Base-by-base conservation (phyloP, 2,888 invertebrate species). In the Drosophila kokeensis region DNA sequence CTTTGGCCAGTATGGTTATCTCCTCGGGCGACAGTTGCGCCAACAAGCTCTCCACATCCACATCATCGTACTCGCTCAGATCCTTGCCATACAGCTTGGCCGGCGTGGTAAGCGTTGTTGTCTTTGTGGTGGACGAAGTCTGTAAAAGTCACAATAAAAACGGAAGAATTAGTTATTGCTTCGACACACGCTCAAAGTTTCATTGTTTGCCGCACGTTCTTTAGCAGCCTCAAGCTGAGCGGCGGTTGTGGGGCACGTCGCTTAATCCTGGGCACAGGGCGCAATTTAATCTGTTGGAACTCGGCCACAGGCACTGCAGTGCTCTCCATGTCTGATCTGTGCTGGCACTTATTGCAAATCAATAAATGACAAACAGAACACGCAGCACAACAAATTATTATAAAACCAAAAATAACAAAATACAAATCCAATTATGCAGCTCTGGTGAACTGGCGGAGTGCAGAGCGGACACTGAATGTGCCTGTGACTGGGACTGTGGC, bases 1-100 rank as follows among this genome's bases (percentile, higher is more conserved):
- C 99, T 94, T 98, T 98, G 91, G 99, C 98, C 91, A 99, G 95
- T 93, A 99, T 97, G 91, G 98, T 98, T 84, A 99, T 96, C 94
- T 99, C 99, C 93, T 99, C 99, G 59, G 97, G 96, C 70, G 98
- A 97, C 79, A 99, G 95, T 93, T 99, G 98, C 66, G 97, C 95
- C 90, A 99, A 94, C 73, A 99, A 95, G 89, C 98, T 98, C 93
- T 99, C 99, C 85, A 99, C 97, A 93, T 99, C 99, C 91, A 98
- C 96, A 93, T 99, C 98, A 93, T 98, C 98, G 93, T 98, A 98
- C 89, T 96, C 95, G 91, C 97, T 96, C 90, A 98, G 94, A 93
- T 98, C 98, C 94, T 97, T 97, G 90, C 98, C 98, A 92, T 96
- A 97, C 89, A 98, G 94, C 94, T 97, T 98, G 83, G 97, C 97